phyloP scores from a whole-genome alignment of 1,140 invertebrate species.

The Apocrypta bakeri region DNA sequence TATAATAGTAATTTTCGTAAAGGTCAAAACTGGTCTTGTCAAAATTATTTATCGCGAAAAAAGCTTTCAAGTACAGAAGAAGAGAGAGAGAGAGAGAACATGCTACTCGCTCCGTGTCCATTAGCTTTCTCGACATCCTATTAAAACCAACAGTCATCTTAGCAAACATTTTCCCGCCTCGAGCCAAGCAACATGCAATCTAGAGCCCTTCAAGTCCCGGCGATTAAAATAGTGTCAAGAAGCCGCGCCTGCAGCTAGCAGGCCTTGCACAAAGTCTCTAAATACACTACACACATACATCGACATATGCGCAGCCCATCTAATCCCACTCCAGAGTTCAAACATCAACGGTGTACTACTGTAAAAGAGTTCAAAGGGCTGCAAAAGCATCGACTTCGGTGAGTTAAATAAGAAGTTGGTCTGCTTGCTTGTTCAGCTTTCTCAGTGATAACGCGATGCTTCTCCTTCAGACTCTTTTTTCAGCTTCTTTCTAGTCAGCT shows the following conservation, averaged over 20 bases:
- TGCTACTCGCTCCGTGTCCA: too few relatives aligned
- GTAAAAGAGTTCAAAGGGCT: neutral
- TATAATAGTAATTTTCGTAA: too few relatives aligned
- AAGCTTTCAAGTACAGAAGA: too few relatives aligned
- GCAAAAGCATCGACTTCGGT: neutral
- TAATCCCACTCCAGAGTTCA: neutral
- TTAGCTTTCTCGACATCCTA: neutral
- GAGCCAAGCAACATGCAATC: neutral
- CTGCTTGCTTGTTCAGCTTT: neutral
- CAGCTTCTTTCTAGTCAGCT: too few relatives aligned
- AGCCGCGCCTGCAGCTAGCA: neutral
- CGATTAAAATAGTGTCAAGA: neutral
- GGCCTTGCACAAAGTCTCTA: neutral
- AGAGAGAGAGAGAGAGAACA: too few relatives aligned
- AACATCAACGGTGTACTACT: neutral
- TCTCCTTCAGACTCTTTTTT: too few relatives aligned
- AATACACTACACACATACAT: neutral
- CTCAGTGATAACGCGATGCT: neutral
- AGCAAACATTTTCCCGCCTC: neutral
- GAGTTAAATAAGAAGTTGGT: neutral
- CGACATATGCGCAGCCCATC: too few relatives aligned
- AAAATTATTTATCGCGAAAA: too few relatives aligned
- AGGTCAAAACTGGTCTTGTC: too few relatives aligned
- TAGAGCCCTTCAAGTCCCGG: neutral
- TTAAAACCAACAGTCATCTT: neutral